These are phyloP conservation scores for Odobenus rosmarus DNA, from an alignment of 2,113 vertebrate species.

Conservation along the genomic window DNA sequence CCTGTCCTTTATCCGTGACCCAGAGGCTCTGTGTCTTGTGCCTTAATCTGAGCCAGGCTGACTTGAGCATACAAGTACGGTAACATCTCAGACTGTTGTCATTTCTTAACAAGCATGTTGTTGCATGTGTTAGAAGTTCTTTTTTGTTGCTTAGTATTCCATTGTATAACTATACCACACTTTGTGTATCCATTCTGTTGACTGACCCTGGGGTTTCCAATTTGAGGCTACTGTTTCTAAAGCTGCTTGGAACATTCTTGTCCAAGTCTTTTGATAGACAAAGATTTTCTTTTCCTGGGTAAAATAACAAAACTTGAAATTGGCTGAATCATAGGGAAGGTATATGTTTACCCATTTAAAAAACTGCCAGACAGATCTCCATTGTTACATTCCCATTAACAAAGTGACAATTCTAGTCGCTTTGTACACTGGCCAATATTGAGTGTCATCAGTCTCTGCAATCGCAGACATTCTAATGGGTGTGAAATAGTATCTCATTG, in stretches of 20 bases:
- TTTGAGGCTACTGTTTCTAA: neutral
- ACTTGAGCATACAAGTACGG: neutral
- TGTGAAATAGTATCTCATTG: neutral
- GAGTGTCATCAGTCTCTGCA: neutral
- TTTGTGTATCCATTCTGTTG: neutral
- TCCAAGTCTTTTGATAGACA: neutral
- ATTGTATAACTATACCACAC: neutral
- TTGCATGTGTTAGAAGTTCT: neutral
- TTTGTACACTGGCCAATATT: neutral
- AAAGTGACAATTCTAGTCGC: neutral
- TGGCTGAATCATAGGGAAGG: neutral
- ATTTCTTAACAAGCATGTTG: neutral
- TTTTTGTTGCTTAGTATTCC: neutral
- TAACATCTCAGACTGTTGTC: neutral
- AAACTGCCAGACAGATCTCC: neutral
- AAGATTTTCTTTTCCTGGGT: neutral
- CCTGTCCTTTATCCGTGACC: neutral
- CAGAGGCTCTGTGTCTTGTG: neutral
- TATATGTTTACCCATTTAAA: neutral
- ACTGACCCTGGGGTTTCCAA: neutral
- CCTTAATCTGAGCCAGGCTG: neutral
- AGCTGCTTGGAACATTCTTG: neutral
- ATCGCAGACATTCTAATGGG: neutral
- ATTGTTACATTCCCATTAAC: neutral
- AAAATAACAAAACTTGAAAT: conserved; percentile 5